phyloP scores from a whole-genome alignment of 2,113 vertebrate species.

The Phoenicopterus ruber region DNA sequence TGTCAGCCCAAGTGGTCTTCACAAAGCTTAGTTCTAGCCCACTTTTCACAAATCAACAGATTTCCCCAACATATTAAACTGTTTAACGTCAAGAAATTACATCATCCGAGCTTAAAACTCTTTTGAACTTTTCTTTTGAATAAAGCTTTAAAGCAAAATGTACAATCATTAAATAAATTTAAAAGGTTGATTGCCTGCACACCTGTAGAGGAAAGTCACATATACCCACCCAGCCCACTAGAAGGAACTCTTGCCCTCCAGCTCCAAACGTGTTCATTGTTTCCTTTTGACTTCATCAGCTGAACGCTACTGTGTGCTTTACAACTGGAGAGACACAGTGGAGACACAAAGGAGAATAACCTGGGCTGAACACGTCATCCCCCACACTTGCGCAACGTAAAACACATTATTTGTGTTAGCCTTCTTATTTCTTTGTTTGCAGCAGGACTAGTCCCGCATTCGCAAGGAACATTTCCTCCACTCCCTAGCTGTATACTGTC shows the following conservation, averaged over 20 bases:
- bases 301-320: neutral
- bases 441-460: neutral
- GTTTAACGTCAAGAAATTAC: neutral
- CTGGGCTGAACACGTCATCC: neutral
- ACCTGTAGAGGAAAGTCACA: neutral
- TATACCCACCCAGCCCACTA: neutral
- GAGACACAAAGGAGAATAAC: neutral
- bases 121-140: neutral
- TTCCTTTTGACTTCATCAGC: neutral
- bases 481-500: neutral
- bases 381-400: neutral
- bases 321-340: neutral
- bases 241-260: neutral
- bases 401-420: neutral
- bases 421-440: neutral
- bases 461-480: neutral
- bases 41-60: neutral
- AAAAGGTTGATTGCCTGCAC: neutral
- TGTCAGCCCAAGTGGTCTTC: neutral
- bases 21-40: neutral
- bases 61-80: neutral
- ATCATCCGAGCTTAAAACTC: neutral
- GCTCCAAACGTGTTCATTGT: neutral
- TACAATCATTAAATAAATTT: neutral
- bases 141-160: neutral